Conservation (phyloP, 2,113 vertebrate genomes). For the Malurus cyaneus region DNA sequence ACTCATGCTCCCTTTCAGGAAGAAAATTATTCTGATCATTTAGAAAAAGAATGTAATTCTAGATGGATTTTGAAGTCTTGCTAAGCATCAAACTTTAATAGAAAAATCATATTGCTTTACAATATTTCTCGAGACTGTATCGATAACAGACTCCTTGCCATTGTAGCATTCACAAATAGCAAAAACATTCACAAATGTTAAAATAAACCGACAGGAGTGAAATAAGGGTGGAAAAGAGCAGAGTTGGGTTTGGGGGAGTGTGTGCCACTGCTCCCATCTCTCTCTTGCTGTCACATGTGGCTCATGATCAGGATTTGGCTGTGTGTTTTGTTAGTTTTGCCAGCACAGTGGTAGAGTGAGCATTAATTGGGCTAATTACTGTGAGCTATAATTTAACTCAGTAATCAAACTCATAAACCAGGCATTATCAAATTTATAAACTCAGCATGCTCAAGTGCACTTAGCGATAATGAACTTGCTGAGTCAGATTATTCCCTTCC, state of each 20-base stretch:
- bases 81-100: background rate
- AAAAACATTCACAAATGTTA: conserved; percentile 3
- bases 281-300: background rate
- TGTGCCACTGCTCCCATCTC: background rate
- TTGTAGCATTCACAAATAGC: background rate
- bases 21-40: conserved; percentile 4
- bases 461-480: conserved; percentile 36
- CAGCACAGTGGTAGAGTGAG: conserved; percentile 32
- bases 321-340: conserved; percentile 29
- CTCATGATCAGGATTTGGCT: background rate
- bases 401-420: conserved; percentile 58
- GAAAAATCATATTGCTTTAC: background rate
- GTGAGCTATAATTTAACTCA: conserved; percentile 62
- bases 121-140: background rate
- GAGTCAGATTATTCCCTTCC: conserved; percentile 52
- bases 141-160: background rate
- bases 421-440: conserved; percentile 63
- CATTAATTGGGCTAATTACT: conserved; percentile 52
- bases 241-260: background rate
- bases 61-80: background rate
- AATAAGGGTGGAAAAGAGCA: background rate
- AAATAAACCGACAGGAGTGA: background rate
- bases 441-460: conserved; percentile 42
- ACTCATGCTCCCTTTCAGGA: background rate
- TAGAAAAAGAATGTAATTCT: background rate